These are phyloP conservation scores for Cantharis rustica DNA, from an alignment of 2,888 invertebrate genomes.

Conservation along the genomic window DNA sequence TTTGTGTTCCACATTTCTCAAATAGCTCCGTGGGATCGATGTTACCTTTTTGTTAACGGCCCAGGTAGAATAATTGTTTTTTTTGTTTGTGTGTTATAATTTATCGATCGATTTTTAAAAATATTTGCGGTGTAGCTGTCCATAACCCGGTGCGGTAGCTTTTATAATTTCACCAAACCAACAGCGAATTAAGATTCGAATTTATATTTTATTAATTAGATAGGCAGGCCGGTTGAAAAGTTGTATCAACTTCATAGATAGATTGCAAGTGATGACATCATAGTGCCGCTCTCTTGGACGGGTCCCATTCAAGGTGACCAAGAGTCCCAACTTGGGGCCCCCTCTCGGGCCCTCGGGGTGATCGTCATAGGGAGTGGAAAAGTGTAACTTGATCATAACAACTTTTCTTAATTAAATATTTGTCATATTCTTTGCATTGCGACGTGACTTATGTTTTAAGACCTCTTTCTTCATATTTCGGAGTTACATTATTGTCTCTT, in stretches of 20 bases:
- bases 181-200: not conserved
- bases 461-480: not conserved
- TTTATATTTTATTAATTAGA: not conserved
- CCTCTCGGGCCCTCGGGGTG: constrained; percentile 33
- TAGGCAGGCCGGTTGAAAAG: not conserved
- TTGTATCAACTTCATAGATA: constrained; percentile 8
- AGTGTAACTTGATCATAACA: not conserved
- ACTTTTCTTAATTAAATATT: constrained; percentile 4
- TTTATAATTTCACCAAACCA: not conserved
- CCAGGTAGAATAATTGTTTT: not conserved
- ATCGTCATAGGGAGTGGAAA: constrained; percentile 40
- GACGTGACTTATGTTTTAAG: not conserved
- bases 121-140: not conserved
- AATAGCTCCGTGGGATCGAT: not conserved
- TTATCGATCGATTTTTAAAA: not conserved
- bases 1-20: not conserved
- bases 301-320: constrained; percentile 42
- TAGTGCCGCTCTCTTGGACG: constrained; percentile 34
- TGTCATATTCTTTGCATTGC: not conserved
- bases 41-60: not conserved
- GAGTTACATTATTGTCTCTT: not conserved
- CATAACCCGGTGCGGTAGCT: not conserved
- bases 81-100: not conserved
- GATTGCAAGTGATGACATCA: constrained; percentile 37
- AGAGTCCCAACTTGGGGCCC: constrained; percentile 31